Conservation (phyloP, 2,888 invertebrate genomes). For the Dolichopus griseipennis region DNA sequence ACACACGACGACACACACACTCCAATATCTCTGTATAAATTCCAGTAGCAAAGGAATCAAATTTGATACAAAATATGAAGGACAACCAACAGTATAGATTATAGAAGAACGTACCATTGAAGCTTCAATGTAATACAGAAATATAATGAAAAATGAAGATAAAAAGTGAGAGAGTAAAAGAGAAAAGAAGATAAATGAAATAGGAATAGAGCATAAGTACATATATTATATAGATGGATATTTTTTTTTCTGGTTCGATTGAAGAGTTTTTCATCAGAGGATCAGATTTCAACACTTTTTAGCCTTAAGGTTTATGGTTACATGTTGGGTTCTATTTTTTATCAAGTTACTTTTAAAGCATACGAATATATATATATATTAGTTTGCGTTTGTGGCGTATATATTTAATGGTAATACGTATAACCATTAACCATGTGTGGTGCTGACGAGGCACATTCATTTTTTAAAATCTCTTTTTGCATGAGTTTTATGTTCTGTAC, state of each 20-base stretch:
- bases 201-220: neutral
- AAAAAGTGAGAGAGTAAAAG: too few relatives aligned
- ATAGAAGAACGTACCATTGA: too few relatives aligned
- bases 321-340: neutral
- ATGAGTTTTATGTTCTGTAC: neutral
- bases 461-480: neutral
- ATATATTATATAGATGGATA: neutral
- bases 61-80: too few relatives aligned
- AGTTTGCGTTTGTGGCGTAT: neutral
- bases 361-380: too few relatives aligned
- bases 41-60: too few relatives aligned
- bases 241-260: neutral
- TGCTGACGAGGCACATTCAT: neutral
- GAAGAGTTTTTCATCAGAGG: neutral
- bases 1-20: too few relatives aligned
- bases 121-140: neutral
- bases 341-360: neutral
- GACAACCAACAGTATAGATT: too few relatives aligned
- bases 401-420: neutral
- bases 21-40: too few relatives aligned
- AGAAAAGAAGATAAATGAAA: neutral
- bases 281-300: slow-evolving; percentile 5
- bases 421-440: neutral
- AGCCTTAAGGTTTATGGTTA: neutral
- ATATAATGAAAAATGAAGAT: neutral